A percentile compares a stretch with the other conserved stretches of the same genome.
Evolutionary conservation across 2,113 vertebrate genomes (phyloP).

Genomic region (Oryzias woworae): DNA sequence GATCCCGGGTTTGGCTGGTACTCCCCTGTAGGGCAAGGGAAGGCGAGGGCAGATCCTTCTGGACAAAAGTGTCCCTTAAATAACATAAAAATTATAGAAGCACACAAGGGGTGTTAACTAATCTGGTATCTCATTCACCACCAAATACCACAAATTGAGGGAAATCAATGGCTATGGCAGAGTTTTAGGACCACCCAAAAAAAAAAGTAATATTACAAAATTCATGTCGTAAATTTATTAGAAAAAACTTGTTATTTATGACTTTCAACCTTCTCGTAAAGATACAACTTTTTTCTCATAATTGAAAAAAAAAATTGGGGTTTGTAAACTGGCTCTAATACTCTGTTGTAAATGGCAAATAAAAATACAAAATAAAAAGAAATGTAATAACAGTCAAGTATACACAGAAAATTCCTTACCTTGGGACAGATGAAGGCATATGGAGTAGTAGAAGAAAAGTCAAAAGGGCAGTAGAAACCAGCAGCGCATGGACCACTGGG

Average conservation of each 20-base stretch:
- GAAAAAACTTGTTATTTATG: too few species aligned
- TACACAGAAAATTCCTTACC: slow-evolving; percentile 67
- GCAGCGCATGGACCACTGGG: slow-evolving; percentile 79
- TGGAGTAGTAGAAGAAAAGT: slow-evolving; percentile 79
- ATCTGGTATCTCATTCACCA: slow-evolving; percentile 11
- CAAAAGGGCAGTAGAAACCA: slow-evolving; percentile 83
- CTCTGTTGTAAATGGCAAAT: background rate
- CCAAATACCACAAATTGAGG: background rate
- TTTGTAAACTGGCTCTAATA: too few species aligned
- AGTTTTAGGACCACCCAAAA: too few species aligned
- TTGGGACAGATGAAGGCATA: slow-evolving; percentile 83
- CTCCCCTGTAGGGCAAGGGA: slow-evolving; percentile 80
- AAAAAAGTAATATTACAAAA: too few species aligned
- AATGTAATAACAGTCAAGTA: too few species aligned
- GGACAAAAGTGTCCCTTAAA: slow-evolving; percentile 87
- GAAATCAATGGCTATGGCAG: background rate
- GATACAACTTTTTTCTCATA: too few species aligned
- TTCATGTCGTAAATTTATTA: too few species aligned
- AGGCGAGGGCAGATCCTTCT: slow-evolving; percentile 75
- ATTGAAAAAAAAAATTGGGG: too few species aligned
- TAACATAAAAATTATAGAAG: background rate
- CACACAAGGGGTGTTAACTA: slow-evolving; percentile 2
- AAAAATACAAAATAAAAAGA: background rate
- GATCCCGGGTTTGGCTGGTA: slow-evolving; percentile 86
- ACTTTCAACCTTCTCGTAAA: too few species aligned